Evolutionary conservation across 2,113 vertebrate genomes (phyloP).

Genomic region (Protomyctophum bolini): DNA sequence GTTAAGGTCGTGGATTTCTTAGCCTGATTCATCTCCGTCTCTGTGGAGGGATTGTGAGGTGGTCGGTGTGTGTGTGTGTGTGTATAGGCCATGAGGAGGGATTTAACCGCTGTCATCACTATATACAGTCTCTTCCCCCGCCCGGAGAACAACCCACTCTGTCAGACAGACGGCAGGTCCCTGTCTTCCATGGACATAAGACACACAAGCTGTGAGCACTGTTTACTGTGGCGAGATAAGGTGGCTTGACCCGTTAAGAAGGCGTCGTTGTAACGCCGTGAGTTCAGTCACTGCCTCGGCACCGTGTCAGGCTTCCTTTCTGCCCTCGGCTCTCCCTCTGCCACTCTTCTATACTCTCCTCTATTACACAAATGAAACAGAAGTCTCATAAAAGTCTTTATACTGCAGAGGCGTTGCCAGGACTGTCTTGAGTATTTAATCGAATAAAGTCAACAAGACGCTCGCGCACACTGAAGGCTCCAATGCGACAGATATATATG

Average conservation of each 20-base stretch:
- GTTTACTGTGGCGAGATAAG: too few species aligned
- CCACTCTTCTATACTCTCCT: neutral
- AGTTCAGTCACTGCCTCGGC: constrained; percentile 42
- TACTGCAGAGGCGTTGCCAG: too few species aligned
- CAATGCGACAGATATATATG: too few species aligned
- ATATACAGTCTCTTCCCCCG: constrained; percentile 39
- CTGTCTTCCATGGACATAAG: constrained; percentile 35
- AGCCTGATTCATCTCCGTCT: constrained; percentile 17
- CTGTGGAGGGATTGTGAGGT: constrained; percentile 25
- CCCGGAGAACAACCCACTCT: constrained; percentile 41
- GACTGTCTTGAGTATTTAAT: too few species aligned
- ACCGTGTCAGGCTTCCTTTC: constrained; percentile 20
- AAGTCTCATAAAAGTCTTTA: too few species aligned
- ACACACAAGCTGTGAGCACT: constrained; percentile 37
- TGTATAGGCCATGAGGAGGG: constrained; percentile 20
- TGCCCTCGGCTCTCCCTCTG: constrained; percentile 17
- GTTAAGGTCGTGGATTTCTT: constrained; percentile 38
- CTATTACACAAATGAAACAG: constrained; percentile 9
- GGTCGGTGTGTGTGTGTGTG: too few species aligned
- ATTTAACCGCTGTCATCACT: constrained; percentile 65
- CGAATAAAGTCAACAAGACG: too few species aligned
- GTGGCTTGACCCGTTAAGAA: too few species aligned
- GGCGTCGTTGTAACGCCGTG: constrained; percentile 25
- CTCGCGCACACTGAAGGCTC: too few species aligned
- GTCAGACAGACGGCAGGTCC: constrained; percentile 57